Base-by-base conservation (phyloP, 2,888 invertebrate species). In the Criorhina ranunculi region DNA sequence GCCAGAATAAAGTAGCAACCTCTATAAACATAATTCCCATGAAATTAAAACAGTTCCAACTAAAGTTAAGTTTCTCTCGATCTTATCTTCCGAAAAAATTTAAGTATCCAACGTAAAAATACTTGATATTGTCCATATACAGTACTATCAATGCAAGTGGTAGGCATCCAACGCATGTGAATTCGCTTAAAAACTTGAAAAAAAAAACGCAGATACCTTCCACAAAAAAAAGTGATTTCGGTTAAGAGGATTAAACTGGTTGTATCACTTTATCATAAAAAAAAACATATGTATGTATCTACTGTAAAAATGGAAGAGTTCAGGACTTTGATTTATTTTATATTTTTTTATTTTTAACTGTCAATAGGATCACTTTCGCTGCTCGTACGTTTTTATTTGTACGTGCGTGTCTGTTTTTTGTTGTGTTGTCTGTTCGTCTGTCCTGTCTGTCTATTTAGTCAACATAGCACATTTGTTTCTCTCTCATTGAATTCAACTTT, bases 341-440 rank as follows among this genome's bases (percentile, higher is more conserved):
- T 62, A 46, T 66, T 29, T 57, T 42, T 59, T 24, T 4, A 24
- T 51, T 33, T 57, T 72, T 75, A 72, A 67, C 78, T 79, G 79
- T 79, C 79, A 79, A 83, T 79, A 15, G 83, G 79, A 83, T 79
- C 83, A 83, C 83, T 83, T 83, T 83, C 83, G 73, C 73, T 70
- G 24, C 17, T 57, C 24, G 4, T 31, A 8, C n/a, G 42, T 60
- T 62, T 15, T 40, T 53, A 9, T 62, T 37, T 15, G 31, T 49
- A 35, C 59, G 76, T 67, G 51, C 15, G 40, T 37, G 29, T 31
- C 44, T 29, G 29, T 49, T 24, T 24, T 24, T 24, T 24, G 1
- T 4, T 24, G 24, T 24, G 11, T 31, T 31, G 31, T 59, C 15
- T 33, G 19, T 24, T 24, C 24, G 24, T 19, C 53, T 29, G 24